phyloP scores from a whole-genome alignment of 2,888 invertebrate species.

The Chromoteleia sp. region DNA sequence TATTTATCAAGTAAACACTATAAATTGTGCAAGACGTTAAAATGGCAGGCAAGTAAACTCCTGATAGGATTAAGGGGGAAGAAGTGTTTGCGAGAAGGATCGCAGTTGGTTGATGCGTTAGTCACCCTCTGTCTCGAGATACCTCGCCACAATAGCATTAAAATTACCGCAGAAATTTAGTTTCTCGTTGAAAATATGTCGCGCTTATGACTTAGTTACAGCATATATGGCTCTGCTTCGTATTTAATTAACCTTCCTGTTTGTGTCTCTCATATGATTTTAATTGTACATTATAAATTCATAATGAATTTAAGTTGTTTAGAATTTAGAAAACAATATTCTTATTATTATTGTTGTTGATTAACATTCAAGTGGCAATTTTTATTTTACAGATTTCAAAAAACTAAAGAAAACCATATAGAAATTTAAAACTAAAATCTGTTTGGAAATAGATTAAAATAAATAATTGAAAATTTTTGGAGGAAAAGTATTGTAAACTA shows the following conservation, averaged over 20 bases:
- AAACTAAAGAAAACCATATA: too few relatives aligned
- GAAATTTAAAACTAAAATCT: too few relatives aligned
- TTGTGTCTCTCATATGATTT: conserved; percentile 44
- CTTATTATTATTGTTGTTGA: background rate
- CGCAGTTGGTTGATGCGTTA: conserved; percentile 72
- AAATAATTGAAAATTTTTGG: too few relatives aligned
- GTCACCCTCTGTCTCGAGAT: conserved; percentile 76
- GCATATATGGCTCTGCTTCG: conserved; percentile 60
- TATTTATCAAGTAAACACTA: conserved; percentile 33
- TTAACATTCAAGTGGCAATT: background rate
- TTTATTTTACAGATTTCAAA: conserved; percentile 15
- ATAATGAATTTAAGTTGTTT: conserved; percentile 25
- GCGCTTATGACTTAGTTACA: conserved; percentile 71
- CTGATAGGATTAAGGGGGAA: conserved; percentile 54
- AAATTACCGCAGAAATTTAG: conserved; percentile 83
- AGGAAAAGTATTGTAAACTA: too few relatives aligned
- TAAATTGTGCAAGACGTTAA: conserved; percentile 54
- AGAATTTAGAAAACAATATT: conserved; percentile 12
- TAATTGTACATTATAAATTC: conserved; percentile 53
- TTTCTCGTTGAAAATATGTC: conserved; percentile 81
- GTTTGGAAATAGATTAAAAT: too few relatives aligned
- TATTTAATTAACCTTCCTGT: conserved; percentile 51
- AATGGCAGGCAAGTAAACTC: conserved; percentile 56
- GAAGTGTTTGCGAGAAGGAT: conserved; percentile 60
- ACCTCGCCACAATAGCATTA: conserved; percentile 81